phyloP scores from a whole-genome alignment of 37 sponge, comb jelly and placozoan genomes.

The Cliona cf. orientalis region DNA sequence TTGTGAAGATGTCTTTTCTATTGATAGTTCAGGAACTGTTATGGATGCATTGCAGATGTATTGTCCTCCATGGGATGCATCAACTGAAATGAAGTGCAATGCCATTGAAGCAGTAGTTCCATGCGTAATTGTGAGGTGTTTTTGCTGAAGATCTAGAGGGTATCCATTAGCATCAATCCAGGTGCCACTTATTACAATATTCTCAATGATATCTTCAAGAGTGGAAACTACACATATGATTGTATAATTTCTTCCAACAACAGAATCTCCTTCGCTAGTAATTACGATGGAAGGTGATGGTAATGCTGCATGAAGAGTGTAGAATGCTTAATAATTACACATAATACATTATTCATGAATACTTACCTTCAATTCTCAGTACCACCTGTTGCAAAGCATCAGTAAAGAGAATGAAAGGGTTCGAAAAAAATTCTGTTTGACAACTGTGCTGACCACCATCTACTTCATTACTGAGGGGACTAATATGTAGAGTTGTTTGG shows the following conservation, averaged over 20 bases:
- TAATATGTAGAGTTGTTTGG: background rate
- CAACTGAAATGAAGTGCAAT: background rate
- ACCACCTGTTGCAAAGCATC: background rate
- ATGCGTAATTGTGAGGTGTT: background rate
- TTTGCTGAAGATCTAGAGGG: background rate
- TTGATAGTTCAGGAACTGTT: background rate
- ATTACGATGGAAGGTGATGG: background rate
- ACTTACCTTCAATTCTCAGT: conserved; percentile 4
- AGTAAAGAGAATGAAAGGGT: background rate
- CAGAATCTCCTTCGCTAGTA: conserved; percentile 4
- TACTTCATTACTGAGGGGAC: background rate
- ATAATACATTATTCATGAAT: background rate
- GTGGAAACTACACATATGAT: background rate
- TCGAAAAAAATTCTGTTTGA: background rate
- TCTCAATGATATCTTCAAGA: background rate
- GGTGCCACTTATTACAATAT: background rate
- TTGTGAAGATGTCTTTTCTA: background rate
- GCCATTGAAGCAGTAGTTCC: background rate
- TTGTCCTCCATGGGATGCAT: background rate
- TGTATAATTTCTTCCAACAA: conserved; percentile 5
- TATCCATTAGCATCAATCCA: conserved; percentile 1
- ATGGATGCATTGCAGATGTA: conserved; percentile 10
- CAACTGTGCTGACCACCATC: conserved; percentile 2
- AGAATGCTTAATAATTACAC: no score
- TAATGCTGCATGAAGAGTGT: background rate